A percentile compares a stretch with the other conserved stretches of the same genome.
phyloP scores from a whole-genome alignment of 2,888 invertebrate genomes.

The Heliconius charithonia region DNA sequence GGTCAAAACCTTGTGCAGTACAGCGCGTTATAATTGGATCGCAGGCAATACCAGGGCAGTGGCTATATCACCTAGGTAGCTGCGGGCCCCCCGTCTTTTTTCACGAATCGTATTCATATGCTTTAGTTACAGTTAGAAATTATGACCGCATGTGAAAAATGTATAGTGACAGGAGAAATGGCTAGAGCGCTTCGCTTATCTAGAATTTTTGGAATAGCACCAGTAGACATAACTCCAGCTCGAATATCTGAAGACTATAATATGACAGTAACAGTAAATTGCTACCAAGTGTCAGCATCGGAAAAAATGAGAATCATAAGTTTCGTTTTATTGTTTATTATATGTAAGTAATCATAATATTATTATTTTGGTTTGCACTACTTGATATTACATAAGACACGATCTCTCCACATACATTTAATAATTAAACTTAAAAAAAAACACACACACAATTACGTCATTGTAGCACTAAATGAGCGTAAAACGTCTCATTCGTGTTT shows the following conservation, averaged over 20 bases:
- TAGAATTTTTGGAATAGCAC: neutral
- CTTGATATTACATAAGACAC: too few relatives aligned
- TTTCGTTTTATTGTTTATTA: neutral
- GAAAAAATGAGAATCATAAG: neutral
- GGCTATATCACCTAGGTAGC: too few relatives aligned
- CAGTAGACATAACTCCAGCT: neutral
- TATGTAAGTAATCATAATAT: neutral
- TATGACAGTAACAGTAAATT: neutral
- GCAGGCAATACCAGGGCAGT: too few relatives aligned
- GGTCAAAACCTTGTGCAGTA: too few relatives aligned
- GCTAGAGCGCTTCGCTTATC: neutral
- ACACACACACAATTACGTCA: too few relatives aligned
- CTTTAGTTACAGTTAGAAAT: neutral
- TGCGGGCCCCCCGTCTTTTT: too few relatives aligned
- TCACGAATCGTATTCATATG: too few relatives aligned
- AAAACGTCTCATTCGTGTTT: neutral
- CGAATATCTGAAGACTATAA: neutral
- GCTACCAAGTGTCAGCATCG: neutral
- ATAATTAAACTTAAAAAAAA: too few relatives aligned
- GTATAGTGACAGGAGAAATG: neutral
- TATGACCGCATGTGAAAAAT: neutral
- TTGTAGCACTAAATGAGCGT: too few relatives aligned
- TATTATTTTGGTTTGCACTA: too few relatives aligned
- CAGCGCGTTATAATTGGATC: too few relatives aligned
- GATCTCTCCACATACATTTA: too few relatives aligned